Evolutionary conservation across 2,797 vertebrate genomes (phyloP).

Genomic region (Zenarchopterus dispar): DNA sequence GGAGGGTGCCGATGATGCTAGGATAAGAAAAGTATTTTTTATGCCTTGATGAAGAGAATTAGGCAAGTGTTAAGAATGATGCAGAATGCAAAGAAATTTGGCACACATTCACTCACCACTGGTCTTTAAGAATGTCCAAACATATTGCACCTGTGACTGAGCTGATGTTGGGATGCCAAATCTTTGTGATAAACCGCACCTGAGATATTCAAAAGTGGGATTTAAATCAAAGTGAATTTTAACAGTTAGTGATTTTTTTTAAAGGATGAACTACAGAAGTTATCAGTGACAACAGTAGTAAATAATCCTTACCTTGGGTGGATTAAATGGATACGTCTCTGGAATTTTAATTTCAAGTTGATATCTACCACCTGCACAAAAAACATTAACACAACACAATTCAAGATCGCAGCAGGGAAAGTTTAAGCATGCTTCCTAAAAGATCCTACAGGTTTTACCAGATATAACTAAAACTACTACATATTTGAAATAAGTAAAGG

Average conservation of each 20-base stretch:
- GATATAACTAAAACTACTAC: too few relatives aligned
- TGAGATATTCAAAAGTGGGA: constrained; percentile 57
- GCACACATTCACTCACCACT: constrained; percentile 88
- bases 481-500: too few relatives aligned
- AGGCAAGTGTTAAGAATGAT: too few relatives aligned
- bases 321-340: constrained; percentile 99
- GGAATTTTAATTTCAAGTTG: constrained; percentile 99
- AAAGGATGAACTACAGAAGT: neutral
- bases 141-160: constrained; percentile 99
- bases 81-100: too few relatives aligned
- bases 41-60: too few relatives aligned
- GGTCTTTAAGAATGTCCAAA: constrained; percentile 99
- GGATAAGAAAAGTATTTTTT: too few relatives aligned
- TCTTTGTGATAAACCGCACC: constrained; percentile 99
- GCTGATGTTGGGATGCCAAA: constrained; percentile 99
- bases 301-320: constrained; percentile 90
- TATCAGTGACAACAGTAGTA: neutral
- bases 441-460: too few relatives aligned
- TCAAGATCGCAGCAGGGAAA: neutral
- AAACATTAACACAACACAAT: neutral
- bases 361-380: constrained; percentile 91
- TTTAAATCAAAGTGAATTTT: neutral
- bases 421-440: too few relatives aligned
- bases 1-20: too few relatives aligned
- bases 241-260: neutral